Evolutionary conservation across 2,797 vertebrate species (phyloP), one percentile per base, ranked within the genome.

Genomic region (Buceros bicornis): DNA sequence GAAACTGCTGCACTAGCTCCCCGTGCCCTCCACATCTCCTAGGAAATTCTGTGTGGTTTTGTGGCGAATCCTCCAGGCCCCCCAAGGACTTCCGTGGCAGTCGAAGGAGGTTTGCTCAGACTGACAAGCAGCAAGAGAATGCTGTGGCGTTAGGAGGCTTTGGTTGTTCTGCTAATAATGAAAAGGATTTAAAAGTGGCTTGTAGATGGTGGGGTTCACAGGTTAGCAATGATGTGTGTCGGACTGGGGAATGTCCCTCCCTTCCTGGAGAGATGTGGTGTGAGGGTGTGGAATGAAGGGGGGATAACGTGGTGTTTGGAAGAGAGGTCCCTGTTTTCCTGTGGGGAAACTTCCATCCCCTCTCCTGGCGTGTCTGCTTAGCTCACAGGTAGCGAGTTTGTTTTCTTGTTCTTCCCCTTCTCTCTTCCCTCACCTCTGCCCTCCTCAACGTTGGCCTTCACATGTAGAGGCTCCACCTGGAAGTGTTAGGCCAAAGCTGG

Each of bases 1-100:
- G n/a, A 58, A 89, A 72, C 33, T 77, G 72, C 78, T 85, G 66
- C 71, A 15, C 45, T 54, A 25, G 33, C n/a, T 20, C 42, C 37
- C n/a, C 21, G 0, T 82, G 33, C 31, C 35, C 79, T 89, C 70
- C 33, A 65, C 43, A 61, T 67, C 77, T 91, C 87, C 66, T 48
- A 85, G 72, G 50, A 88, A 87, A 47, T 93, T 80, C 69, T 95
- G 81, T 64, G 60, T 87, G 67, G 56, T 90, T 95, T 96, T 77
- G 58, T 84, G n/a, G 60, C 85, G 91, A 94, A 90, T 72, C 78
- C 78, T 89, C 26, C 54, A 56, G 37, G 10, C 5, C 61, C 31
- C 50, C 42, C 9, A 13, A 84, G 77, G 74, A 77, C 53, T 82
- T 54, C 47, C 16, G 8, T 69, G 42, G 66, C 78, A 73, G 28